These are phyloP conservation scores for Dolichomitus sp. DNA, from an alignment of 2,888 invertebrate genomes.

Conservation along the genomic window DNA sequence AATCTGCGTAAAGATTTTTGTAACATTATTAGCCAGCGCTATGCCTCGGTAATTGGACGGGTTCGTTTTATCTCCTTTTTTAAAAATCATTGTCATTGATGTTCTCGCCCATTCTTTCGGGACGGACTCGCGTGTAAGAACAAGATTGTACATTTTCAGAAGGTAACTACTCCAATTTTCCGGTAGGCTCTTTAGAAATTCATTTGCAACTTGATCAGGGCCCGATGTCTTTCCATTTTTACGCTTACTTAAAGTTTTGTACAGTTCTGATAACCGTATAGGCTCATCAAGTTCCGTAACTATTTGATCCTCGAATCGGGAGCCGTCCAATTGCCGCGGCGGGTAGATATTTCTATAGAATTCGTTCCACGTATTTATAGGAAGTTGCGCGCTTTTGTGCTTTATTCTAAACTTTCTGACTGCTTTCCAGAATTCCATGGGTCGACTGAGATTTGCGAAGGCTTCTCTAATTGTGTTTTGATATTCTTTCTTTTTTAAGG, in stretches of 20 bases:
- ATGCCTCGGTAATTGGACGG: constrained; percentile 62
- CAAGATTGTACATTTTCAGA: constrained; percentile 13
- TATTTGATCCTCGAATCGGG: neutral
- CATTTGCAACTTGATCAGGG: constrained; percentile 37
- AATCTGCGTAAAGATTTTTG: constrained; percentile 54
- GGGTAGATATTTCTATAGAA: too few species aligned
- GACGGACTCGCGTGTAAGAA: constrained; percentile 22
- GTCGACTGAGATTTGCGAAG: neutral
- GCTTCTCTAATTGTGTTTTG: neutral
- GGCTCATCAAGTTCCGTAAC: constrained; percentile 5
- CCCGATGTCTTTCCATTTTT: constrained; percentile 50
- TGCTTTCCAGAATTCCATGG: too few species aligned
- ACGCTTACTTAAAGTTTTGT: neutral
- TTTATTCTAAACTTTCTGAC: too few species aligned
- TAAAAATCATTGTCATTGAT: constrained; percentile 41
- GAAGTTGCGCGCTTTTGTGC: too few species aligned
- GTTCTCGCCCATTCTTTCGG: constrained; percentile 37
- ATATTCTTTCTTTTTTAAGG: constrained; percentile 23
- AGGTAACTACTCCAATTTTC: constrained; percentile 3
- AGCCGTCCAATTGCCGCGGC: neutral
- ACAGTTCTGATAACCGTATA: constrained; percentile 5
- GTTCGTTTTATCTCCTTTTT: constrained; percentile 55
- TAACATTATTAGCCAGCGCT: constrained; percentile 36
- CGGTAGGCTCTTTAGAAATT: constrained; percentile 38
- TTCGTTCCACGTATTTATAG: too few species aligned